Base-by-base conservation (phyloP, 2,888 invertebrate species). In the Venusia cambrica region DNA sequence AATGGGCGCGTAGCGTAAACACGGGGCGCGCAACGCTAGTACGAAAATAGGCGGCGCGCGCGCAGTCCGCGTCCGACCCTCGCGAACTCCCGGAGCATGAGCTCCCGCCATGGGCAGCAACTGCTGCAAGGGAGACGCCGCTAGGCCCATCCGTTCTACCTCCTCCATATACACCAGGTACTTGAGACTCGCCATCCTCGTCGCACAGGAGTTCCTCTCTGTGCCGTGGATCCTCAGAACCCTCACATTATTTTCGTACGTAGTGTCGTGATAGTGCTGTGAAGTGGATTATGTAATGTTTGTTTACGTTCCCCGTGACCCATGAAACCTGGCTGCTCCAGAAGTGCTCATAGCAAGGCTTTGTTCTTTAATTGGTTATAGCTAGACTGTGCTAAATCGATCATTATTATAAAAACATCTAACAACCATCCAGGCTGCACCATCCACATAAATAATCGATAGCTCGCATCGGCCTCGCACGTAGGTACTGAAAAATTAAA, bases 111-210 rank as follows among this genome's bases (percentile, higher is more conserved):
- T 89, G 89, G 89, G 89, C 65, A 89, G 88, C 73, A 89, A 88
- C 68, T 89, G 89, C 76, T 89, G 89, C 73, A 89, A 89, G 66
- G 88, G 88, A 65, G 88, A 88, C 66, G 80, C 87, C 46, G 80
- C 84, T 51, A 69, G 77, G 51, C 78, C 83, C 34, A 57, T 80
- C 59, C 73, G 79, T 57, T 74, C 85, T 45, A 69, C 69, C 55
- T 84, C 88, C 31, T 88, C 88, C 31, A 80, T 78, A 54, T 88
- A 87, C 78, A 75, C 65, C 79, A 87, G 87, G 87, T 88, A 85
- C 69, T 72, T 78, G 63, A 66, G 71, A 74, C 64, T 79, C 71
- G 66, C 56, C 54, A 55, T 83, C 58, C 50, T 69, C 62, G 45
- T 74, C 55, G 68, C 64, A 15, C 74, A 75, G 62, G 80, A 83